Evolutionary conservation across 2,888 invertebrate species (phyloP).

Genomic region (Rhyacophila evoluta): DNA sequence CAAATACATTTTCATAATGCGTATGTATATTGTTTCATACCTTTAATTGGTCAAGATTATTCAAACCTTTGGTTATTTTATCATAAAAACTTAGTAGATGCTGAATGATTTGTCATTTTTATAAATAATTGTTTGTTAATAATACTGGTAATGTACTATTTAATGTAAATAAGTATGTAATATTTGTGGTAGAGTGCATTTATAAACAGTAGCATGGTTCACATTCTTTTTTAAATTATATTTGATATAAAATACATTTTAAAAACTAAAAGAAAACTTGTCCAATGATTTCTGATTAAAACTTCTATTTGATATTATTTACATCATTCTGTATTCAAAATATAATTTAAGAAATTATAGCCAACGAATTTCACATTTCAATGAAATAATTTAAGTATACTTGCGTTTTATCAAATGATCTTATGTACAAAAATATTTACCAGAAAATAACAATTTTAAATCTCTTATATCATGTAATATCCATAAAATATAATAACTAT

Average conservation of each 20-base stretch:
- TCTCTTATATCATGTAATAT: conserved; percentile 3
- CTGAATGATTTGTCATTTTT: too few species aligned
- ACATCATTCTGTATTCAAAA: background rate
- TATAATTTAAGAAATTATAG: background rate
- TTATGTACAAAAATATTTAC: conserved; percentile 4
- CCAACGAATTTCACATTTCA: background rate
- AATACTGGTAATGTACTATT: background rate
- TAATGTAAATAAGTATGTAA: background rate
- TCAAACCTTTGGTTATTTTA: too few species aligned
- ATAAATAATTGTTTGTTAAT: too few species aligned
- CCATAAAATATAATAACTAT: conserved; percentile 21
- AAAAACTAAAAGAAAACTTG: too few species aligned
- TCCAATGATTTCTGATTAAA: too few species aligned
- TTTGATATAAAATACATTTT: background rate
- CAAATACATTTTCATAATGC: too few species aligned
- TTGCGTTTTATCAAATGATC: background rate
- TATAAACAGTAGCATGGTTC: background rate
- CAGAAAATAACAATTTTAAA: conserved; percentile 12
- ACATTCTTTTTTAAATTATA: background rate
- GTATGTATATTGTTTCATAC: too few species aligned
- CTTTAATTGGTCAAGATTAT: too few species aligned
- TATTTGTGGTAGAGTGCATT: background rate
- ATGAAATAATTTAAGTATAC: background rate
- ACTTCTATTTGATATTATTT: background rate
- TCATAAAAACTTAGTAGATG: too few species aligned